Base-by-base conservation (phyloP, 2,113 vertebrate species). In the Planiliza haematocheilus region DNA sequence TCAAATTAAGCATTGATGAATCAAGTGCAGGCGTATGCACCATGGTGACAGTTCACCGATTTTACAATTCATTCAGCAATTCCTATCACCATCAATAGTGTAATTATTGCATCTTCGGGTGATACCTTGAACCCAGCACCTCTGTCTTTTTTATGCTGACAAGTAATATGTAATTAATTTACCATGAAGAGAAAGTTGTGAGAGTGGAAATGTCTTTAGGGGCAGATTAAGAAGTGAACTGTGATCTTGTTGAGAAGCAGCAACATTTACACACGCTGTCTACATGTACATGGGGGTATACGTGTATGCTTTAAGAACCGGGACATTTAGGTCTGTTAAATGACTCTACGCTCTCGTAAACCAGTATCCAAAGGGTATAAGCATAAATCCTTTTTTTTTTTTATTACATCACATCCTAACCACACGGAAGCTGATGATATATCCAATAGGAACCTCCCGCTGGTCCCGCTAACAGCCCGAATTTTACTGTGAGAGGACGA, bases 351-450 rank as follows among this genome's bases (percentile, higher is more conserved):
- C 61, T 90, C 89, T 81, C 85, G 86, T 89, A 90, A 90, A 87
- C 86, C 82, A 79, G 84, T 77, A 84, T 88, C 79, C 63, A 92
- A 91, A 92, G 91, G 91, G 86, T 91, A 89, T 84, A 85, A 70
- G 5, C 86, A 89, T 92, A 92, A 93, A 90, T 92, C 74, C 45
- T 13, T 38, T 55, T 51, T 11, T 50, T 58, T 51, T 79, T 91
- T 91, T 87, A 88, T 89, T 87, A 76, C 77, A 87, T 75, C 74
- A 78, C 74, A 75, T 79, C 58, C 70, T 55, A 56, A 79, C 75
- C 77, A 88, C 82, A 66, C 51, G 74, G 81, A 78, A 74, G 66
- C 66, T 64, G 74, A 82, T 71, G 76, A 64, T 88, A 89, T 82
- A 90, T 89, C 53, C 74, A 79, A 64, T n/a, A 64, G 59, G 69